Evolutionary conservation across 35 echinoderm and acorn worm species (phyloP), one percentile per base, ranked within the genome.

Genomic region (Anneissia japonica): DNA sequence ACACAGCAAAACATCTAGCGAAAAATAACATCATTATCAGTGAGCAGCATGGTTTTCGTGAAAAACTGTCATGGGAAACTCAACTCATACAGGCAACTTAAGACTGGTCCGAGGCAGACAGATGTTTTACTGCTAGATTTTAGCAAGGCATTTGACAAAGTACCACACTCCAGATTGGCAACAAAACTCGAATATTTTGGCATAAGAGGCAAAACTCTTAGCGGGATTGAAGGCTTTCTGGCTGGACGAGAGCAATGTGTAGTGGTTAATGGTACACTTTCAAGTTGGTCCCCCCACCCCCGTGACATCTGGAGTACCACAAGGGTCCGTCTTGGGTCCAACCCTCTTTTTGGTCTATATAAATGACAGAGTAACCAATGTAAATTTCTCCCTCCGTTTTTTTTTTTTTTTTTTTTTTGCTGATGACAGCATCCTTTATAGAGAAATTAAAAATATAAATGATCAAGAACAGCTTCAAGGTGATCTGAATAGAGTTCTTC

Each of bases 261-360:
- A 13, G n/a, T 64, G n/a, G n/a, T 64, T 13, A 64, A 64, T n/a
- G 51, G 51, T 64, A 64, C n/a, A 64, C 12, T n/a, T 13, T 64
- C 51, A 13, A n/a, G 51, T 64, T 64, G 51, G 51, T 13, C 12
- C 12, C 12, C 12, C 51, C 12, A 13, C n/a, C 12, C n/a, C 23
- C 30, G 29, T 76, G 84, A 74, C 3, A 38, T 86, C 3, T 74
- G 36, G 26, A 43, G 73, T 10, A n/a, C 39, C 86, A 32, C 78
- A 88, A 46, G 84, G 84, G 0, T 39, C 72, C 23, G 84, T 86
- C 0, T 74, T 86, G 39, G 84, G 73, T 0, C 84, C 84, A 26
- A 31, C 77, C 0, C 38, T 86, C 13, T 86, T 77, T 72, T 30
- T 86, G 19, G 11, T n/a, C 21, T 86, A 75, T 41, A 86, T 86